Evolutionary conservation across 1,140 invertebrate species (phyloP).

Genomic region (Nasonia longicornis): DNA sequence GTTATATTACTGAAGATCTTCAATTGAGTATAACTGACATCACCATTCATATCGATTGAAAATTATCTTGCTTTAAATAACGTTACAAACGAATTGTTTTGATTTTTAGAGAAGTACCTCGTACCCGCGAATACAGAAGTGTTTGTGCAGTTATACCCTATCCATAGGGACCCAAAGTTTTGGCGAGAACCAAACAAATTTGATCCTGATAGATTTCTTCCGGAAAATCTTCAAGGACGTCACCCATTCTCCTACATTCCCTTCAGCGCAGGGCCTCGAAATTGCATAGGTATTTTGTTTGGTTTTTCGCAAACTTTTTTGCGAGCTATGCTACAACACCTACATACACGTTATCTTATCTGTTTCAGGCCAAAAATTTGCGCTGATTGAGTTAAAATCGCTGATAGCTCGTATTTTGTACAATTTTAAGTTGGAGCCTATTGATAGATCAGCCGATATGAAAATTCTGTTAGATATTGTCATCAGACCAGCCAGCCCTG

Average conservation of each 20-base stretch:
- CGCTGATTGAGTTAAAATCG: slow-evolving; percentile 82
- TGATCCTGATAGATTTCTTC: slow-evolving; percentile 70
- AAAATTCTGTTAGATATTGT: slow-evolving; percentile 49
- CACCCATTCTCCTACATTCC: slow-evolving; percentile 74
- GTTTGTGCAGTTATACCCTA: slow-evolving; percentile 66
- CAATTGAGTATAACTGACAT: slow-evolving; percentile 47
- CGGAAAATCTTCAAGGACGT: slow-evolving; percentile 68
- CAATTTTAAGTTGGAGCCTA: slow-evolving; percentile 71
- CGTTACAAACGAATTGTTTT: not conserved
- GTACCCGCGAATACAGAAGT: slow-evolving; percentile 65
- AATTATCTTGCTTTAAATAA: no score
- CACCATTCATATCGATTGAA: not conserved
- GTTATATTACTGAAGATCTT: slow-evolving; percentile 56
- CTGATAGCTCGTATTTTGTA: slow-evolving; percentile 76
- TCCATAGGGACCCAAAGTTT: slow-evolving; percentile 66
- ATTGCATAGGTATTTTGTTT: slow-evolving; percentile 47
- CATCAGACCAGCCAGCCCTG: slow-evolving; percentile 51
- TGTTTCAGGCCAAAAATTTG: slow-evolving; percentile 80
- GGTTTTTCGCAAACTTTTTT: not conserved
- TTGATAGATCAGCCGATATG: slow-evolving; percentile 58
- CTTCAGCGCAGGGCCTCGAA: slow-evolving; percentile 54
- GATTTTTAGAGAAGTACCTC: slow-evolving; percentile 45
- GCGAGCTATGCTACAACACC: no score
- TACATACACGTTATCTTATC: no score
- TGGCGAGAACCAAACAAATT: slow-evolving; percentile 81